A percentile compares a stretch with the other conserved stretches of the same genome.
Evolutionary conservation across 2,113 vertebrate genomes (phyloP).

Genomic region (Aplodontia rufa): DNA sequence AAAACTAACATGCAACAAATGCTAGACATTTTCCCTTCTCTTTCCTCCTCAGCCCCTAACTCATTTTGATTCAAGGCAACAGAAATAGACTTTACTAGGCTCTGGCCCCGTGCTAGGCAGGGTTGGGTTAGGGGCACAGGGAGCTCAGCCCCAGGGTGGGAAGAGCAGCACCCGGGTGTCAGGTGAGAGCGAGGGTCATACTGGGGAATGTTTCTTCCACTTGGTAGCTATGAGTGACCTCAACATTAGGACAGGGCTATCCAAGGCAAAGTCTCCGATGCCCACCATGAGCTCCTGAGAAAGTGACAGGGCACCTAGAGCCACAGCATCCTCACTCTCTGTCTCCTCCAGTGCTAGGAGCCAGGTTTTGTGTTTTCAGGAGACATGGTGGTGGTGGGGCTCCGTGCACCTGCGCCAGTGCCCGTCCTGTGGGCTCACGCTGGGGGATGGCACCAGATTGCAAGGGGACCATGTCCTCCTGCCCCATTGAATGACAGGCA

Average conservation of each 20-base stretch:
- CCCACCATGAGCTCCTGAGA: fast-evolving
- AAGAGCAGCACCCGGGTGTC: background rate
- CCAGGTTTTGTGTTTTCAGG: background rate
- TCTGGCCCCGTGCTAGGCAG: fast-evolving
- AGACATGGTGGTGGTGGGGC: too few relatives aligned
- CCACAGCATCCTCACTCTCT: background rate
- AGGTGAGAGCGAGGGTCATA: fast-evolving
- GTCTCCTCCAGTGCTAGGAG: background rate
- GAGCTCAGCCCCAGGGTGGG: fast-evolving
- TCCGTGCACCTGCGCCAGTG: fast-evolving
- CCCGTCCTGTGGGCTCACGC: too few relatives aligned
- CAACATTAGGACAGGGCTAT: background rate
- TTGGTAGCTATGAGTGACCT: background rate
- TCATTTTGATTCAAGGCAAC: background rate
- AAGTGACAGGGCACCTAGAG: too few relatives aligned
- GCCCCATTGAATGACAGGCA: background rate
- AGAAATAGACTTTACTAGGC: background rate
- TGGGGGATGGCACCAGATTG: background rate
- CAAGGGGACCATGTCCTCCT: background rate
- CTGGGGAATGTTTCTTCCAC: fast-evolving
- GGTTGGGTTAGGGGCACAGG: too few relatives aligned
- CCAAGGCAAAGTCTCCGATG: background rate
- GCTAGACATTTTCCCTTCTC: background rate
- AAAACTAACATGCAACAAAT: background rate
- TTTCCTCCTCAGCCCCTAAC: background rate